Conservation (phyloP, 2,888 invertebrate species). For the Pimpla rufipes region DNA sequence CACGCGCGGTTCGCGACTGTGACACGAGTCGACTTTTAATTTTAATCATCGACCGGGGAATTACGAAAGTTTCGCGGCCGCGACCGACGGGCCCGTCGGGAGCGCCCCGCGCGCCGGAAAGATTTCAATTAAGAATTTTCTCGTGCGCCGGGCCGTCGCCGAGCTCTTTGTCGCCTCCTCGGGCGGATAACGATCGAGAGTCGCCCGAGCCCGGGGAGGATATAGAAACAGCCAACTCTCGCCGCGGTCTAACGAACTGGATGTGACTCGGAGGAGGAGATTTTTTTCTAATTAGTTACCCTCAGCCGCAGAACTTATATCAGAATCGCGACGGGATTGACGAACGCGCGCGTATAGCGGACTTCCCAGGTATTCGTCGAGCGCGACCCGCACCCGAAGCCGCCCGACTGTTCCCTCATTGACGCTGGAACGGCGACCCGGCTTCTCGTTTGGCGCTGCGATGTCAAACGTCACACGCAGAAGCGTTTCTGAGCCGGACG, state of each 20-base stretch:
- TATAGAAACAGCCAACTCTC: conserved; percentile 2
- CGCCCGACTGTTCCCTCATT: conserved; percentile 51
- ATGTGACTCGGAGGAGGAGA: not conserved
- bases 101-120: conserved; percentile 74
- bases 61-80: conserved; percentile 75
- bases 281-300: conserved; percentile 15
- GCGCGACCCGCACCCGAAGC: not conserved
- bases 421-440: conserved; percentile 50
- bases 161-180: conserved; percentile 37
- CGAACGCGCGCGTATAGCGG: not conserved
- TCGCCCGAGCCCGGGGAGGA: not conserved
- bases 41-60: conserved; percentile 81
- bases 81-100: conserved; percentile 35
- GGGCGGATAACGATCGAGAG: conserved; percentile 60
- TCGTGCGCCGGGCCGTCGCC: conserved; percentile 56
- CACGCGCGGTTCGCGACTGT: conserved; percentile 67
- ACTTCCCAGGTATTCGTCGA: conserved; percentile 2
- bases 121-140: conserved; percentile 83
- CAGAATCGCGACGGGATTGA: not conserved
- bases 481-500: conserved; percentile 57
- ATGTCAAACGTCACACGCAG: conserved; percentile 36
- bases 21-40: conserved; percentile 81
- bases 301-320: not conserved
- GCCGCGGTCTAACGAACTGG: not conserved
- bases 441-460: conserved; percentile 35